Conservation (phyloP, 2,888 invertebrate genomes). For the Furcula furcula region DNA sequence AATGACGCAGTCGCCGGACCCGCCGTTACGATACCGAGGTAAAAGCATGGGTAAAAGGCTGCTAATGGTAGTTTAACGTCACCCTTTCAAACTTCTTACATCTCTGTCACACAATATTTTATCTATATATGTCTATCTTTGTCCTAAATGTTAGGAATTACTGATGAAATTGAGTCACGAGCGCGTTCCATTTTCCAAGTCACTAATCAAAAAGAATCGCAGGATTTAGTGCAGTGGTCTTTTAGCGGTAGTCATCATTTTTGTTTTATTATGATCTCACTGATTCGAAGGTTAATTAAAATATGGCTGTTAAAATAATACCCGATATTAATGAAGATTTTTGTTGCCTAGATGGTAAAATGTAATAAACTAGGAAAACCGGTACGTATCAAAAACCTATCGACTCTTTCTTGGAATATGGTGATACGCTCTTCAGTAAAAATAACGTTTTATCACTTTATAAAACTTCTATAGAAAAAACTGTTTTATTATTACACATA, state of each 20-base stretch:
- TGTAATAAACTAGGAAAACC: conserved; percentile 16
- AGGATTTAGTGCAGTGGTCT: no score
- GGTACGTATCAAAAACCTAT: conserved; percentile 13
- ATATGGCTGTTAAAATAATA: no score
- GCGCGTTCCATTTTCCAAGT: conserved; percentile 50
- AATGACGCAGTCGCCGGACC: conserved; percentile 64
- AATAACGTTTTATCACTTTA: conserved; percentile 18
- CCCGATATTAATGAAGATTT: conserved; percentile 29
- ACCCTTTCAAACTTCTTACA: conserved; percentile 33
- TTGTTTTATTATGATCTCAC: no score
- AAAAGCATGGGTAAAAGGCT: no score
- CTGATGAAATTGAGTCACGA: conserved; percentile 60
- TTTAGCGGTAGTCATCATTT: no score
- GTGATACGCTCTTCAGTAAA: conserved; percentile 23
- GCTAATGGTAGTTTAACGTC: conserved; percentile 60
- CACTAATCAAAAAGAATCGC: no score
- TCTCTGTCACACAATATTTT: conserved; percentile 35
- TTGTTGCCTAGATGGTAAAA: not conserved
- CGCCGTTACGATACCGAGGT: conserved; percentile 54
- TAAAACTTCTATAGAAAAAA: conserved; percentile 26
- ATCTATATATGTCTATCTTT: conserved; percentile 33
- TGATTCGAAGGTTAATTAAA: no score
- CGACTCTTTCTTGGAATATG: conserved; percentile 12
- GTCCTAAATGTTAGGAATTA: conserved; percentile 44
- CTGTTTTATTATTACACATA: conserved; percentile 34